Evolutionary conservation across 2,888 invertebrate species (phyloP), one percentile per base, ranked within the genome.

Genomic region (Chymomyza amoena): DNA sequence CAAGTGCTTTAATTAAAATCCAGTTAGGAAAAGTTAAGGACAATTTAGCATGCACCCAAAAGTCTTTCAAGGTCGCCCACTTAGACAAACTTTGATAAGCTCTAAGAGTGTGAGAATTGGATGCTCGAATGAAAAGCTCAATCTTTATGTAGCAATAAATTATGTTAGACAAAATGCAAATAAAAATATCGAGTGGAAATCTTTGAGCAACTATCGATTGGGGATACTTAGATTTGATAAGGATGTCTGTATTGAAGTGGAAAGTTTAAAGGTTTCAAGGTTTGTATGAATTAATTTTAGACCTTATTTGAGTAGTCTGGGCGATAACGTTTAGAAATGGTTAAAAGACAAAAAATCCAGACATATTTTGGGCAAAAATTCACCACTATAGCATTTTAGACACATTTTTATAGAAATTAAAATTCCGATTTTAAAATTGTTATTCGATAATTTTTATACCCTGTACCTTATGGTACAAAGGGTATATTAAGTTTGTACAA

Each of bases 1-100:
- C 45, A 69, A 62, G 61, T 50, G 69, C 66, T 66, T 75, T 73
- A 78, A 78, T 78, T 73, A 76, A 70, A 76, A 65, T 10, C 32
- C 20, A 18, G 25, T 13, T 25, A 25, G 7, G 39, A 45, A 13
- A 45, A 45, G 13, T 45, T 45, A 45, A 45, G 39, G 13, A 7
- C 13, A 45, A 13, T 45, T 45, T 45, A 45, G 10, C 13, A 7
- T 32, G 32, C 32, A 6, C 32, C 32, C 9, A 32, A 32, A 45
- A 45, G 39, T 13, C 39, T 45, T 45, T 10, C 13, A 45, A 45
- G 39, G 39, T 45, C 39, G 39, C 13, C 6, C 39, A 45, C 39
- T 45, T 45, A 13, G 13, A 13, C 39, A 45, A 45, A 45, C 39
- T 45, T 13, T 15, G 4, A 45, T 45, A 45, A 45, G 39, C 39